These are phyloP conservation scores for Anoplius nigerrimus DNA, from an alignment of 2,888 invertebrate species.

Conservation along the genomic window DNA sequence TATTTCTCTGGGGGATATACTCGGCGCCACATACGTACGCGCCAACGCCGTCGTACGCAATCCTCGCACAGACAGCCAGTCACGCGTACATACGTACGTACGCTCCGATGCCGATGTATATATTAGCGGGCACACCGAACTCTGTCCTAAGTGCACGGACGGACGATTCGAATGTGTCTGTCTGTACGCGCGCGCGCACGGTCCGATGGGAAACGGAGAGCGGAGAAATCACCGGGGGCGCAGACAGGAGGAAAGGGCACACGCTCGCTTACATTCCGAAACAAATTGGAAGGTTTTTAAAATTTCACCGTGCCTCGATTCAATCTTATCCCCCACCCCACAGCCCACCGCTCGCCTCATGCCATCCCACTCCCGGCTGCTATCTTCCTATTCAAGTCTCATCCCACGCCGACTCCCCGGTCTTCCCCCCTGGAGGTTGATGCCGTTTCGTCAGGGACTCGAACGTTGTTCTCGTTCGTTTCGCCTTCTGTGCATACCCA, in stretches of 20 bases:
- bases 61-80: no score
- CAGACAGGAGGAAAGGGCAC: conserved; percentile 2
- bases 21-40: conserved; percentile 20
- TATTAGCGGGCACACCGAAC: no score
- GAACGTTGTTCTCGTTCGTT: neutral
- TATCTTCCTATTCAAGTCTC: neutral
- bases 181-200: no score
- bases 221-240: conserved; percentile 1
- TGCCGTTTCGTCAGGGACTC: neutral
- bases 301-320: conserved; percentile 27
- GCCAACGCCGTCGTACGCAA: neutral
- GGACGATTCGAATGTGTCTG: no score
- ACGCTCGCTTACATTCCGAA: conserved; percentile 25
- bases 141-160: no score
- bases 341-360: neutral
- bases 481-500: neutral
- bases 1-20: conserved; percentile 47
- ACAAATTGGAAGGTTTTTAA: conserved; percentile 42
- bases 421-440: neutral
- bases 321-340: neutral
- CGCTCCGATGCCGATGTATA: no score
- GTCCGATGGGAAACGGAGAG: neutral
- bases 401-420: neutral
- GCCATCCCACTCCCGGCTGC: neutral
- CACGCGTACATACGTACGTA: no score